Evolutionary conservation across 2,888 invertebrate genomes (phyloP).

Genomic region (Nyleta sp.): DNA sequence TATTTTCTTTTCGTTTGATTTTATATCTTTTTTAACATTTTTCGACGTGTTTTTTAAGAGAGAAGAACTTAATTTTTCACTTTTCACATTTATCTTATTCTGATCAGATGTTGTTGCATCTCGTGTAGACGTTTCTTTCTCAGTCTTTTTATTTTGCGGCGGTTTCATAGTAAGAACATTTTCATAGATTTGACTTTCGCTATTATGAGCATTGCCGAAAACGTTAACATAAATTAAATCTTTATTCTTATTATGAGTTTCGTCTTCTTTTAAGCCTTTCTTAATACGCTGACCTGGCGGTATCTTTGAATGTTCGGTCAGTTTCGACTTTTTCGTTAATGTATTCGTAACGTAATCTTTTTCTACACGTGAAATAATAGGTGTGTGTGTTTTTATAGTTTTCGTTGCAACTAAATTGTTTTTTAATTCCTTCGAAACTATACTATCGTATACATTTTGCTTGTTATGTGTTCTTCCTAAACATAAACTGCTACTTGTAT

Average conservation of each 20-base stretch:
- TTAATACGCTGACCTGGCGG: neutral
- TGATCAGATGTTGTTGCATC: neutral
- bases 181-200: conserved; percentile 35
- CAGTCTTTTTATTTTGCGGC: neutral
- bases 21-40: neutral
- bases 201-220: conserved; percentile 5
- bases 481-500: neutral
- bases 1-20: neutral
- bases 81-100: neutral
- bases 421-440: neutral
- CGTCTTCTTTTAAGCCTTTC: neutral
- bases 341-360: conserved; percentile 29
- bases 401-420: conserved; percentile 17
- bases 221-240: conserved; percentile 38
- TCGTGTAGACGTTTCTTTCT: neutral
- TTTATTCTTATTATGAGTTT: conserved; percentile 1
- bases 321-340: conserved; percentile 6
- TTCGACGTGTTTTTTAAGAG: neutral
- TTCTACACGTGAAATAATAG: conserved; percentile 20
- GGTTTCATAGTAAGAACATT: conserved; percentile 22
- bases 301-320: neutral
- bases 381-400: conserved; percentile 29
- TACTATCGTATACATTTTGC: too few relatives aligned
- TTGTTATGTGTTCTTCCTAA: neutral
- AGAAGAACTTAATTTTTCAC: neutral